Evolutionary conservation across 2,888 invertebrate genomes (phyloP).

Genomic region (Cinara cedri): DNA sequence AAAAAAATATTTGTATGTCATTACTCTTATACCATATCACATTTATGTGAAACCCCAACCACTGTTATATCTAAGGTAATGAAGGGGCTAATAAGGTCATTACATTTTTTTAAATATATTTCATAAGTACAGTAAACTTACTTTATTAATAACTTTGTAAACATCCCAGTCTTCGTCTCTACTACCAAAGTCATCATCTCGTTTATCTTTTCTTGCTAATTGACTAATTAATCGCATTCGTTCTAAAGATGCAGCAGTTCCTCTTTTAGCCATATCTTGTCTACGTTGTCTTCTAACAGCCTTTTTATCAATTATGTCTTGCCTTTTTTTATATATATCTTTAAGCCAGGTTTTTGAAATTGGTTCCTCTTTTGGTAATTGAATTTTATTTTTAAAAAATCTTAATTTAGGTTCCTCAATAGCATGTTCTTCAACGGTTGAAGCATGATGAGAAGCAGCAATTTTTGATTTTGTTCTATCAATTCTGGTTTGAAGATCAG

Average conservation of each 20-base stretch:
- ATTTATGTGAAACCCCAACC: too few relatives aligned
- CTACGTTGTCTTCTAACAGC: constrained; percentile 78
- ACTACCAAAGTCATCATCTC: constrained; percentile 88
- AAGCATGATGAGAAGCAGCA: constrained; percentile 69
- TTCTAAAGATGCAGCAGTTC: constrained; percentile 92
- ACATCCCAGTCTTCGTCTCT: constrained; percentile 97
- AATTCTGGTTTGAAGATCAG: constrained; percentile 73
- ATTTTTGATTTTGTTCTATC: constrained; percentile 81
- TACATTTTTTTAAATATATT: not conserved
- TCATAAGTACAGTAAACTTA: constrained; percentile 44
- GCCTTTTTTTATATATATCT: constrained; percentile 69
- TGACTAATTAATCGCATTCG: constrained; percentile 93
- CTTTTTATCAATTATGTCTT: constrained; percentile 76
- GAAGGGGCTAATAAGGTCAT: too few relatives aligned
- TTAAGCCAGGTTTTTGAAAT: constrained; percentile 68
- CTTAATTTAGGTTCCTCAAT: constrained; percentile 64
- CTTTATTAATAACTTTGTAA: constrained; percentile 80
- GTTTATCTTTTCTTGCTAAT: constrained; percentile 78
- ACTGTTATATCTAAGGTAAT: too few relatives aligned
- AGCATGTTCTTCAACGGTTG: constrained; percentile 62
- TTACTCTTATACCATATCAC: too few relatives aligned
- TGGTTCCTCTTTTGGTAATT: constrained; percentile 65
- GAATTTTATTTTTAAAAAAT: constrained; percentile 62
- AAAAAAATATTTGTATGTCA: too few relatives aligned
- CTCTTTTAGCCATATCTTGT: constrained; percentile 84